phyloP scores from a whole-genome alignment of 2,888 invertebrate genomes.

The Sarcophaga variegata region DNA sequence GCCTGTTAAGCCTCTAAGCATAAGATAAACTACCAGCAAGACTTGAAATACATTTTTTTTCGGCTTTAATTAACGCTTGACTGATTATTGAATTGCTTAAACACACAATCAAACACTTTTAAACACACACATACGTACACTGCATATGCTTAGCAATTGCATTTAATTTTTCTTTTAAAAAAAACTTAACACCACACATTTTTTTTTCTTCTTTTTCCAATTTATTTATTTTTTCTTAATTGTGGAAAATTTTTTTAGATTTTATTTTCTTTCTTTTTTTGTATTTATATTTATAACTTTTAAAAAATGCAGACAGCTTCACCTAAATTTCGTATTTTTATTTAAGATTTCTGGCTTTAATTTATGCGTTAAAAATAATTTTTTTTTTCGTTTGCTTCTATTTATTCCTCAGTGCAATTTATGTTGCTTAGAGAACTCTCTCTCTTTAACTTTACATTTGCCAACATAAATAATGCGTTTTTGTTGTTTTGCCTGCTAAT shows the following conservation, averaged over 20 bases:
- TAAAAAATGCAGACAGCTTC: conserved; percentile 8
- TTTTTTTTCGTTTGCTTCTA: conserved; percentile 18
- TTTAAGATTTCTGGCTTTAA: conserved; percentile 11
- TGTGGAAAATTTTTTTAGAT: conserved; percentile 14
- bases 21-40: conserved; percentile 45
- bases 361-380: conserved; percentile 35
- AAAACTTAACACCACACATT: background rate
- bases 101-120: conserved; percentile 22
- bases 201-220: background rate
- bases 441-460: background rate
- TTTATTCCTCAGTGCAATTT: conserved; percentile 17
- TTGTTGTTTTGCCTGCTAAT: conserved; percentile 19
- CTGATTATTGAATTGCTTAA: conserved; percentile 42
- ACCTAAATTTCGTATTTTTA: background rate
- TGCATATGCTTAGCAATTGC: background rate
- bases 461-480: background rate
- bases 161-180: background rate
- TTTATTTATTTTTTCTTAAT: background rate
- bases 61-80: conserved; percentile 60
- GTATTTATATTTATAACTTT: conserved; percentile 14
- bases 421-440: conserved; percentile 1
- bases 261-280: background rate
- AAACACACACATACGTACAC: background rate
- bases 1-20: conserved; percentile 23
- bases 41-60: conserved; percentile 45